Base-by-base conservation (phyloP, 2,797 vertebrate genomes). In the Alectoris magna region DNA sequence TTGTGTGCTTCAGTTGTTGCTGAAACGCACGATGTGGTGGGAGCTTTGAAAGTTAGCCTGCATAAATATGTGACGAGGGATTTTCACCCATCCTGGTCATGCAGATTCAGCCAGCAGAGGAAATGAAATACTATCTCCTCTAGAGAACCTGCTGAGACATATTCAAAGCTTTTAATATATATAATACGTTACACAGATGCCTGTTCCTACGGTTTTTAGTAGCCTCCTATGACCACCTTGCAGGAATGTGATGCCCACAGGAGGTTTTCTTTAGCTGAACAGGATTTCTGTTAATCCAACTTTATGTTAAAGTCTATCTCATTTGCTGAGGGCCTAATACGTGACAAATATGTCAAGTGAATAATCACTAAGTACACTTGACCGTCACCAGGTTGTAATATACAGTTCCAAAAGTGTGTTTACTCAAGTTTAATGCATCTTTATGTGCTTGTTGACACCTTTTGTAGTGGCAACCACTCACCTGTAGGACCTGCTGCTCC, bases 111-210 rank as follows among this genome's bases (percentile, higher is more conserved):
- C 70, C 29, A 84, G 56, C 70, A 87, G 48, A 88, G 38, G 73
- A 84, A 93, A 86, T 64, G 17, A 95, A 91, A 92, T 7, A 10
- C 46, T 53, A 43, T 81, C 87, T 89, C 51, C 74, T 91, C 79
- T 34, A 73, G 55, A 81, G 70, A 93, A 88, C 44, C n/a, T 79
- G 43, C 73, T 84, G 73, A 86, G 79, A 46, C 53, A 48, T 46
- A 67, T 93, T 81, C 89, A 90, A 80, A 73, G 31, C 36, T 41
- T 90, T 31, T 23, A 8, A 39, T 64, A 64, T 64, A 31, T 31
- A 64, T 94, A 91, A 81, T 67, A 75, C 1, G 2, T 81, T 83
- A 62, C 63, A 24, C 67, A 92, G 88, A 64, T 58, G 43, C 22
- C 34, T 69, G 9, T 83, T 85, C 49, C 69, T 77, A 43, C 8